Evolutionary conservation across 2,113 vertebrate species (phyloP), one percentile per base, ranked within the genome.

Genomic region (Nibea coibor): DNA sequence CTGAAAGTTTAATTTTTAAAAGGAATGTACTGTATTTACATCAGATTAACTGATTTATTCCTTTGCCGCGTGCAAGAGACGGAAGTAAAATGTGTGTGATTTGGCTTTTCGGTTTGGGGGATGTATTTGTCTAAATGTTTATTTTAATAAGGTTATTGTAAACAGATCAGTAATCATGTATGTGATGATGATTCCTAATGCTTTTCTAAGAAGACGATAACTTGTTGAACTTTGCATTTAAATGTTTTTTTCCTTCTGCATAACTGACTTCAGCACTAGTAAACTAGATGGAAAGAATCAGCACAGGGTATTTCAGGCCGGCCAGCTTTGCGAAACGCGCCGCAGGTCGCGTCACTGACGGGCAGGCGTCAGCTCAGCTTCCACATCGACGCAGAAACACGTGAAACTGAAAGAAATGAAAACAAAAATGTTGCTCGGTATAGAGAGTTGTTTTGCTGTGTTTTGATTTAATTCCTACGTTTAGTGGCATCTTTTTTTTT

Each of bases 1-100:
- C 71, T 67, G 4, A n/a, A 59, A 0, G 67, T 50, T 54, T 67
- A 61, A 11, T 3, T 56, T 70, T 56, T 31, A 66, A 77, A 48
- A 66, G 24, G 10, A 80, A 73, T 75, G 56, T 70, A 63, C 47
- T 76, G 62, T 78, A 67, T 72, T 70, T 74, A 64, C 57, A 79
- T 72, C 19, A 61, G 43, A 61, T 50, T 39, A 48, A 75, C 17
- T 47, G 77, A 80, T 78, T 43, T 56, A 56, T 75, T 75, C 19
- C 17, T 24, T 66, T 57, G 67, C 35, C 56, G 2, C 57, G 35
- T 56, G 53, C 47, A 14, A 78, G 67, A 83, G 51, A 54, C 62
- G 59, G 24, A 82, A 66, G 63, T 74, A 50, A 77, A 83, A 61
- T 10, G 16, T 0, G n/a, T 57, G 0, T 75, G 9, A 1, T 39